These are phyloP conservation scores for Xiphias gladius DNA, from an alignment of 2,113 vertebrate genomes.

Conservation along the genomic window DNA sequence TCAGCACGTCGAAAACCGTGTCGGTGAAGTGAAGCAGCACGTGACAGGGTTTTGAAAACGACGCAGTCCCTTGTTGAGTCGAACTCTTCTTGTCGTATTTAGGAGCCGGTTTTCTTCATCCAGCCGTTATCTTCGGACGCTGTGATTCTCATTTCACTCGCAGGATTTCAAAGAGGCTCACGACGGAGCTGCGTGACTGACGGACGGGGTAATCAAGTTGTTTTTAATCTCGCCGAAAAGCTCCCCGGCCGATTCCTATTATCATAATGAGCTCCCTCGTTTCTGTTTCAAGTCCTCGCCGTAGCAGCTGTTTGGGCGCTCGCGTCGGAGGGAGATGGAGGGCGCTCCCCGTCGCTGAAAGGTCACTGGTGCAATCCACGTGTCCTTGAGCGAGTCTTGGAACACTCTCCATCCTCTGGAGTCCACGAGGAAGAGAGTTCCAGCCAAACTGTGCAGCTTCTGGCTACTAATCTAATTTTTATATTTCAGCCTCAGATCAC, in stretches of 20 bases:
- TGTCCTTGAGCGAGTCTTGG: neutral
- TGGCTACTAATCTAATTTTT: neutral
- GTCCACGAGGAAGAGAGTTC: neutral
- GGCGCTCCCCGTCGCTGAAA: slow-evolving; percentile 26
- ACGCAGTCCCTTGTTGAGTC: neutral
- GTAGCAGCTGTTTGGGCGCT: neutral
- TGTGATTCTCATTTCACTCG: slow-evolving; percentile 9
- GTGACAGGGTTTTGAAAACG: too few species aligned
- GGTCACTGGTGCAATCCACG: slow-evolving; percentile 1
- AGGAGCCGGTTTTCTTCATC: neutral
- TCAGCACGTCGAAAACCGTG: too few species aligned
- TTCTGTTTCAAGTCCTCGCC: neutral
- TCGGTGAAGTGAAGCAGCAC: too few species aligned
- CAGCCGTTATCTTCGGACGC: neutral
- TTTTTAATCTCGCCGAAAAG: slow-evolving; percentile 46
- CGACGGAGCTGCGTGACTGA: slow-evolving; percentile 7
- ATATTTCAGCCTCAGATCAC: neutral
- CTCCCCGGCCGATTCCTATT: slow-evolving; percentile 11
- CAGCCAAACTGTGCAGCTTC: neutral
- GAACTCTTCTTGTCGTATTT: neutral
- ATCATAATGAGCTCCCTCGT: slow-evolving; percentile 40
- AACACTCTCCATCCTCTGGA: neutral
- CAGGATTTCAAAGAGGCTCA: neutral
- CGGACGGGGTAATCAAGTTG: slow-evolving; percentile 33
- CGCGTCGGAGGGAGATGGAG: slow-evolving; percentile 4